Base-by-base conservation (phyloP, 1,140 invertebrate genomes). In the Drosophila teissieri region DNA sequence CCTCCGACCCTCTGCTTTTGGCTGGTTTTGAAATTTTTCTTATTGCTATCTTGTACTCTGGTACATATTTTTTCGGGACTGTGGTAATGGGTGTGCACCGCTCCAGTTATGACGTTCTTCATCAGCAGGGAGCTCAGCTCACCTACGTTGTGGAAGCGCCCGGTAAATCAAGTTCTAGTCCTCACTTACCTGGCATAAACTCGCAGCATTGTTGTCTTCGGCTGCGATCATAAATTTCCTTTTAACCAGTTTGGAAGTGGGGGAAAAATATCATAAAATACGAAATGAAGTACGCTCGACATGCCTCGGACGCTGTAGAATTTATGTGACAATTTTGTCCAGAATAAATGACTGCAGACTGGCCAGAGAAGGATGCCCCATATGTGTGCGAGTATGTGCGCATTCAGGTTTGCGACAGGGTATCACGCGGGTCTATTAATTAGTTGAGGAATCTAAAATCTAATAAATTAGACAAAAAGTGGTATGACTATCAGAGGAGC, bases 311-410 rank as follows among this genome's bases (percentile, higher is more conserved):
- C 63, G 65, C 75, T 88, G 54, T 76, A 77, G 68, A 86, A 86
- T 86, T 86, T 86, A 86, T 86, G 82, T 86, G 82, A 88, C 82
- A 86, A 86, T 86, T 88, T 86, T 88, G 82, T 72, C 58, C 79
- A 75, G 79, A 78, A 86, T 86, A 88, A 83, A 86, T 86, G 82
- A 73, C 61, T 80, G 51, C 58, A 70, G 63, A 65, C 68, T 64
- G 40, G 56, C 44, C 54, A 37, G 31, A 54, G 52, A 24, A 70
- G 52, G 52, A 72, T 70, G 67, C 64, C 27, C 45, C 63, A 70
- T 57, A 70, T 69, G 67, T 42, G 67, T 5, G 24, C 1, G 19
- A 19, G 19, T 48, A 48, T 69, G 64, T 69, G 64, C 19, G 42
- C 70, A 64, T 53, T 75, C 57, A 64, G 67, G 68, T 75, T 75